Conservation (phyloP, 2,113 vertebrate species). For the Dasypus novemcinctus region DNA sequence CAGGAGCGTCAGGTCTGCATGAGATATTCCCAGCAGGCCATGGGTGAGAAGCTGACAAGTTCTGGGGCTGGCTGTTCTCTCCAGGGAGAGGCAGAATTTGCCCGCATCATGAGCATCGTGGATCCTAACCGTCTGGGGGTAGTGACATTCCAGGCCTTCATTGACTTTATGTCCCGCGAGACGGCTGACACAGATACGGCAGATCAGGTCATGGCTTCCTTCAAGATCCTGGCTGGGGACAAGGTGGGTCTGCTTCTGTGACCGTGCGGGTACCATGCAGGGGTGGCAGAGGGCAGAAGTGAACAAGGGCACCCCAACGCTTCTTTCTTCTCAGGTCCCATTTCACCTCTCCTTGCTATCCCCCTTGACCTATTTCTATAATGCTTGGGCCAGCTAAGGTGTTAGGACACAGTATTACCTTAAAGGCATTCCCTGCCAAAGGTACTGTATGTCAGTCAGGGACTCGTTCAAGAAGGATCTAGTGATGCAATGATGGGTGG, state of each 20-base stretch:
- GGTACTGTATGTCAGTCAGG: background rate
- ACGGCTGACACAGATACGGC: slow-evolving; percentile 98
- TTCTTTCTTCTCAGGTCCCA: background rate
- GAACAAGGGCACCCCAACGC: background rate
- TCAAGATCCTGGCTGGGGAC: slow-evolving; percentile 98
- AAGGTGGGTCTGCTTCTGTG: slow-evolving; percentile 86
- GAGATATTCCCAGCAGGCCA: background rate
- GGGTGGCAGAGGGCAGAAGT: background rate
- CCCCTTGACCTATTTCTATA: background rate
- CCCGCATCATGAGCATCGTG: slow-evolving; percentile 98
- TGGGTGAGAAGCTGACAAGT: background rate
- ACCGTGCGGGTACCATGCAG: rapidly evolving
- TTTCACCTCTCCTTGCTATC: background rate
- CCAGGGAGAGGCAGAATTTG: slow-evolving; percentile 97
- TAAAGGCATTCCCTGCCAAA: background rate
- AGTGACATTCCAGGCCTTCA: slow-evolving; percentile 98
- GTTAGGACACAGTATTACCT: background rate
- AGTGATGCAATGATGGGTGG: background rate
- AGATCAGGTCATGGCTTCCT: slow-evolving; percentile 98
- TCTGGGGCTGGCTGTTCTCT: slow-evolving; percentile 67
- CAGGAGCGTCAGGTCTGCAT: background rate
- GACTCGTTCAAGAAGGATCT: background rate
- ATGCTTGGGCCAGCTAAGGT: background rate
- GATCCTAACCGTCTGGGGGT: slow-evolving; percentile 97
- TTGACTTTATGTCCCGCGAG: slow-evolving; percentile 99